Evolutionary conservation across 2,113 vertebrate genomes (phyloP).

Genomic region (Myotis brandtii): DNA sequence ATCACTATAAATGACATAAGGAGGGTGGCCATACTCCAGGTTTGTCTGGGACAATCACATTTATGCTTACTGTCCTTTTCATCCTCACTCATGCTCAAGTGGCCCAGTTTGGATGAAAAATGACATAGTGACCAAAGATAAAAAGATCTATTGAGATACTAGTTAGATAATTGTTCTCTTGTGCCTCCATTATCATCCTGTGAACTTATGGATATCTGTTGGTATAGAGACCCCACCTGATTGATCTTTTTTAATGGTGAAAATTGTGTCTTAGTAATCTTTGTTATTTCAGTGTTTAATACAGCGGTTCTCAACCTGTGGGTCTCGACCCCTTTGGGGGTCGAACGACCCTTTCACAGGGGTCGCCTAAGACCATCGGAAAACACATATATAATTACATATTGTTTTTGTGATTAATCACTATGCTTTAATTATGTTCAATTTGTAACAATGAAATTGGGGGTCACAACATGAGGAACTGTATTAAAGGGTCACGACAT

Average conservation of each 20-base stretch:
- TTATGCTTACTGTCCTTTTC: not conserved
- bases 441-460: too few species aligned
- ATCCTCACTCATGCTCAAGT: not conserved
- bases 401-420: too few species aligned
- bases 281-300: conserved; percentile 3
- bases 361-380: too few species aligned
- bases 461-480: too few species aligned
- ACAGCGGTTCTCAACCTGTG: too few species aligned
- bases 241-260: not conserved
- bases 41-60: not conserved
- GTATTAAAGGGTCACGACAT: too few species aligned
- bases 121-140: not conserved
- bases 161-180: not conserved
- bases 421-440: too few species aligned
- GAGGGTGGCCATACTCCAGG: not conserved
- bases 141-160: not conserved
- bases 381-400: too few species aligned
- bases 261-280: conserved; percentile 2
- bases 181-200: not conserved
- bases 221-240: not conserved
- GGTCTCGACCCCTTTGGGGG: too few species aligned
- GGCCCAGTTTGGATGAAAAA: not conserved
- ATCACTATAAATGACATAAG: not conserved
- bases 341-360: too few species aligned
- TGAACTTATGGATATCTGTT: not conserved